Base-by-base conservation (phyloP, 2,888 invertebrate species). In the Chymomyza caudatula region DNA sequence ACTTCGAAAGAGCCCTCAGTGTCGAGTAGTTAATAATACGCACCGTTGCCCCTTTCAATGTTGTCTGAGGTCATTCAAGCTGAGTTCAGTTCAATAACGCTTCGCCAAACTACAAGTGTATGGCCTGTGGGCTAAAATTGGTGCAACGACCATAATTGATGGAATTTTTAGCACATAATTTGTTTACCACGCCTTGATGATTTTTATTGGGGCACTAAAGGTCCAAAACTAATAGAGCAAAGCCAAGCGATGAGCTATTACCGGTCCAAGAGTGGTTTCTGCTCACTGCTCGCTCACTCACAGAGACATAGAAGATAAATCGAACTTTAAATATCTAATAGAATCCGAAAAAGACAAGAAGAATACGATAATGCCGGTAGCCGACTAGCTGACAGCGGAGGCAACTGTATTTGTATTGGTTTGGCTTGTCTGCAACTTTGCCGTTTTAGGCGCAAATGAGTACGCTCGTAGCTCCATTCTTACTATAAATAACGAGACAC, bases 401-500 rank as follows among this genome's bases (percentile, higher is more conserved):
- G 51, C 15, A 42, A 20, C 51, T 42, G 53, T 52, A 20, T 29
- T 8, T 37, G 29, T 55, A 57, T 43, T 47, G 58, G 65, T 47
- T 61, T 56, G 55, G 60, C 57, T 54, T 57, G 63, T 57, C 20
- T n/a, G 19, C 23, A 25, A 2, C 63, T 60, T 71, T 58, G 54
- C 54, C 63, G 54, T 80, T 83, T 76, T 73, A 37, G 58, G 69
- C 67, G 69, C 64, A 63, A 69, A 56, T 68, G 6, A 29, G 17
- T 17, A 8, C 17, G 20, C 20, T 51, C 20, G 23, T n/a, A 25
- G 43, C 57, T 51, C 44, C 59, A 71, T 69, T 60, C 47, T 17
- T 37, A 55, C 73, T 84, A 84, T 84, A 84, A 84, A 84, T 84
- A 86, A 72, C 74, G 82, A 84, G 74, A 78, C 81, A 79, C 65